Percentiles rank a stretch among this genome's conserved stretches.
These are phyloP conservation scores for Apamea sordens DNA, from an alignment of 2,888 invertebrate species.

Conservation along the genomic window DNA sequence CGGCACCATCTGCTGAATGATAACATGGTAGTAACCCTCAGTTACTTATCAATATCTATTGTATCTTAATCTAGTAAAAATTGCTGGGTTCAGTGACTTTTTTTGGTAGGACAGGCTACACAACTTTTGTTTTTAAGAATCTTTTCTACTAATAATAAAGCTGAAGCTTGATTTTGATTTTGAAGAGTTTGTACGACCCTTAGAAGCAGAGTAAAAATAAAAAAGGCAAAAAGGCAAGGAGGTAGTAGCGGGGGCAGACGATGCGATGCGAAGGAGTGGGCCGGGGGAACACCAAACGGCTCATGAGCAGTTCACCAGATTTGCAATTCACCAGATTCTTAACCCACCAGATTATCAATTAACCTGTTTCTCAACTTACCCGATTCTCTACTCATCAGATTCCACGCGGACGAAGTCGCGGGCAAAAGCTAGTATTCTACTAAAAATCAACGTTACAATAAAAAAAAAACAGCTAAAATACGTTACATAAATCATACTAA, in stretches of 20 bases:
- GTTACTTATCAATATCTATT: conserved; percentile 36
- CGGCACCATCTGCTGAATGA: conserved; percentile 43
- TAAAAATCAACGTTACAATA: neutral
- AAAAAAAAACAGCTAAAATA: conserved; percentile 18
- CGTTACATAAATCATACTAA: conserved; percentile 46
- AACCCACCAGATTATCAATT: too few species aligned
- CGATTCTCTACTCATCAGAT: too few species aligned
- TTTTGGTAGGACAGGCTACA: neutral
- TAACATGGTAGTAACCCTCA: conserved; percentile 18
- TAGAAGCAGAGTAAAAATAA: neutral
- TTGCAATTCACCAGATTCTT: too few species aligned
- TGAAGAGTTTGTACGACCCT: too few species aligned
- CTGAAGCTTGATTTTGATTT: too few species aligned
- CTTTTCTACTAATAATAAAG: too few species aligned
- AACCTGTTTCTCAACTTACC: too few species aligned
- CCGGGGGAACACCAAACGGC: neutral
- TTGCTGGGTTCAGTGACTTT: neutral
- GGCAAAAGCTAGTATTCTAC: neutral
- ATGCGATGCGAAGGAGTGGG: too few species aligned
- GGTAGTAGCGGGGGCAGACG: too few species aligned
- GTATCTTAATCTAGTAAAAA: conserved; percentile 28
- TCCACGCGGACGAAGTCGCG: too few species aligned
- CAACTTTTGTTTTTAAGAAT: neutral
- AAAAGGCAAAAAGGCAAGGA: neutral
- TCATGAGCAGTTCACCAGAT: too few species aligned